phyloP scores from a whole-genome alignment of 2,797 vertebrate species.

The Psittacula echo region DNA sequence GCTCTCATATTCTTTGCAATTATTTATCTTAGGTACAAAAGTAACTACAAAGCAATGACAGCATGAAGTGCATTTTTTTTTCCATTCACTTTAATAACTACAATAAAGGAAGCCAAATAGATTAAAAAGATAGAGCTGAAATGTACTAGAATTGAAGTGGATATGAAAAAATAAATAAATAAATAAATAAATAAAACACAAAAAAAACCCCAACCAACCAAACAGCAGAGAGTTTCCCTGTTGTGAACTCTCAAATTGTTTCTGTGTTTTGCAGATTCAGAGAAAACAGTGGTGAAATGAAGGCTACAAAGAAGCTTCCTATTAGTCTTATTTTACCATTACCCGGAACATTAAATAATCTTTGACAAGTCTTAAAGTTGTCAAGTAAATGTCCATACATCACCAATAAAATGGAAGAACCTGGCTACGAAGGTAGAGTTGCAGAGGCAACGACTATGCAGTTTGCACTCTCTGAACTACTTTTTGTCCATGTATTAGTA shows the following conservation, averaged over 20 bases:
- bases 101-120: not conserved
- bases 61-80: not conserved
- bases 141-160: not conserved
- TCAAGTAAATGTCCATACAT: not conserved
- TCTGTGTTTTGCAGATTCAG: not conserved
- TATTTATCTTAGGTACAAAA: not conserved
- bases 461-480: not conserved
- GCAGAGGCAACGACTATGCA: not conserved
- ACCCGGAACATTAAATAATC: not conserved
- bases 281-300: not conserved
- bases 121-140: not conserved
- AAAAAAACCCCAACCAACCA: not conserved
- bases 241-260: not conserved
- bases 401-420: not conserved
- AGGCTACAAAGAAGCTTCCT: not conserved
- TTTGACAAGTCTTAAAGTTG: not conserved
- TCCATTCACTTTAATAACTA: not conserved
- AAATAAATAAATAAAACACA: not conserved
- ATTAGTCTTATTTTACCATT: not conserved
- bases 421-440: not conserved
- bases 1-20: not conserved
- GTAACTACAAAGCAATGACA: not conserved
- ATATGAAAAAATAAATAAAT: not conserved
- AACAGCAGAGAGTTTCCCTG: too few species aligned
- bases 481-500: not conserved